Evolutionary conservation across 1,140 invertebrate species (phyloP).

Genomic region (Aplysia californica): DNA sequence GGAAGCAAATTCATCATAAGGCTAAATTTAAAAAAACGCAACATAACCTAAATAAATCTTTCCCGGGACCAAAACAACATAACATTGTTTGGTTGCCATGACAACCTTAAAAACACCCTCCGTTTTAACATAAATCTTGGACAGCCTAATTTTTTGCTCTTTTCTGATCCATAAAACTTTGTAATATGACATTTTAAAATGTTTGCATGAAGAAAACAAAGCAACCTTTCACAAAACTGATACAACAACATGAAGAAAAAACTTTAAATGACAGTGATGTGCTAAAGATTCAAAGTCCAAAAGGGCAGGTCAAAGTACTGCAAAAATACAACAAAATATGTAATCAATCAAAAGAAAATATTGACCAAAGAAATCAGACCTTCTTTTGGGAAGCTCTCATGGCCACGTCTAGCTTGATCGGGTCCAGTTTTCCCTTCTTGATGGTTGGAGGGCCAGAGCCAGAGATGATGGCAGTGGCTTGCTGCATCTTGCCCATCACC

Average conservation of each 20-base stretch:
- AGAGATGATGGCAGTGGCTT: conserved; percentile 78
- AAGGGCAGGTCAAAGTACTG: not conserved
- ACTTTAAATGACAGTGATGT: not conserved
- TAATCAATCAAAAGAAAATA: not conserved
- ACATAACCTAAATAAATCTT: too few relatives aligned
- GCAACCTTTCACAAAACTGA: not conserved
- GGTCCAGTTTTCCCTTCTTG: conserved; percentile 80
- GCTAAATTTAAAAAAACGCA: too few relatives aligned
- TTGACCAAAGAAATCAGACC: conserved; percentile 68
- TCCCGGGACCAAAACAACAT: too few relatives aligned
- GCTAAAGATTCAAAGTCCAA: too few relatives aligned
- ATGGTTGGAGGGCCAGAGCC: conserved; percentile 73
- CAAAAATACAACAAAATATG: not conserved
- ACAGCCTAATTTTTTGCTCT: too few relatives aligned
- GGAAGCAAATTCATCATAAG: too few relatives aligned
- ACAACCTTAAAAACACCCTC: too few relatives aligned
- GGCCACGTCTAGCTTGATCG: conserved; percentile 82
- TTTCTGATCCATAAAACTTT: too few relatives aligned
- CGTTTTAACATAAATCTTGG: too few relatives aligned
- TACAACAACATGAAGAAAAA: not conserved
- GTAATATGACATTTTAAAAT: not conserved
- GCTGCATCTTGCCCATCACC: conserved; percentile 80
- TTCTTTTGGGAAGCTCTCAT: conserved; percentile 90
- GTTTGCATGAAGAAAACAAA: not conserved
- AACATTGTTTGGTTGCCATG: too few relatives aligned